These are phyloP conservation scores for Acronicta leporina DNA, from an alignment of 2,888 invertebrate species.

Conservation along the genomic window DNA sequence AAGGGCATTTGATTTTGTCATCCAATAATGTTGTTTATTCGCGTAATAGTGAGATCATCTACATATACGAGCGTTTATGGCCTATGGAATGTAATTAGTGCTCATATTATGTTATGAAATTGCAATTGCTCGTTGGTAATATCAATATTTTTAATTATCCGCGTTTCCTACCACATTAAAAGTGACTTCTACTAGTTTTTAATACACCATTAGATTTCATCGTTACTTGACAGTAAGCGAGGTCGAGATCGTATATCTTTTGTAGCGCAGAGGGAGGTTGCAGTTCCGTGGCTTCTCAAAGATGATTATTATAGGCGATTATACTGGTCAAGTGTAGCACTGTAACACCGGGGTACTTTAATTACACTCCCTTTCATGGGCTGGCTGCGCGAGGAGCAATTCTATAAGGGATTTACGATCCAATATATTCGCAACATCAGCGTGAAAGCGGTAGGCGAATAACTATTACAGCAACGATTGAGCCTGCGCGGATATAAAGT, in stretches of 20 bases:
- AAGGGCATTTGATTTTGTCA: constrained; percentile 31
- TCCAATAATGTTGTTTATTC: constrained; percentile 30
- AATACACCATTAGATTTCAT: constrained; percentile 34
- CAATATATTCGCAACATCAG: constrained; percentile 52
- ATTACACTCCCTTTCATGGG: constrained; percentile 52
- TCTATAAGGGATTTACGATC: constrained; percentile 59
- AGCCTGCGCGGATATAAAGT: constrained; percentile 30
- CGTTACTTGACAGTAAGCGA: constrained; percentile 33
- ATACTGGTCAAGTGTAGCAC: constrained; percentile 43
- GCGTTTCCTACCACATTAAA: constrained; percentile 10
- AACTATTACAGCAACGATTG: constrained; percentile 45
- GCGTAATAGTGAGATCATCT: constrained; percentile 42
- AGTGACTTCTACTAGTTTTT: constrained; percentile 24
- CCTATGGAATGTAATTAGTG: constrained; percentile 40
- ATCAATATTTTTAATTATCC: constrained; percentile 40
- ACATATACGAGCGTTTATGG: constrained; percentile 20
- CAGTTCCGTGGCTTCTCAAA: constrained; percentile 25
- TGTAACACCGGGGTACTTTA: constrained; percentile 49
- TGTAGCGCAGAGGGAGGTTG: constrained; percentile 39
- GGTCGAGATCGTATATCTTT: constrained; percentile 28
- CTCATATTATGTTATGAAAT: constrained; percentile 33
- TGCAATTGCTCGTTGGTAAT: constrained; percentile 19
- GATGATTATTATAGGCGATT: constrained; percentile 50
- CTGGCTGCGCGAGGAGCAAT: constrained; percentile 48
- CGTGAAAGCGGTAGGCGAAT: constrained; percentile 53